A percentile compares a stretch with the other conserved stretches of the same genome.
These are phyloP conservation scores for Balanococcus diminutus DNA, from an alignment of 2,888 invertebrate species.

Conservation along the genomic window DNA sequence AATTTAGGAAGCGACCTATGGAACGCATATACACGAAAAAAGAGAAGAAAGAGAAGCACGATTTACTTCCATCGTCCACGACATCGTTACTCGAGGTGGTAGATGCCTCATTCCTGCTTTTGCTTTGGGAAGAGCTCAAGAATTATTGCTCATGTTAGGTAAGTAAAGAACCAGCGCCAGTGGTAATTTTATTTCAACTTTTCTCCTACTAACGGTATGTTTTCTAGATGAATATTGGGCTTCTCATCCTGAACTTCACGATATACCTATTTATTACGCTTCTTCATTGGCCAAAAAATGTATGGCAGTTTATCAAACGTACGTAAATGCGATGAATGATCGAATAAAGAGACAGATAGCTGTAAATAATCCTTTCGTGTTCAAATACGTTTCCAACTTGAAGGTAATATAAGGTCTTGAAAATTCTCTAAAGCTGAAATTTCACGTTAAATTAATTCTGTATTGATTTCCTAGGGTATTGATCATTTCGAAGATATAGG, in stretches of 20 bases:
- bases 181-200: not conserved
- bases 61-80: conserved; percentile 90
- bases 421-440: not conserved
- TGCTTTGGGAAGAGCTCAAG: conserved; percentile 96
- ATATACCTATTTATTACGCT: conserved; percentile 99
- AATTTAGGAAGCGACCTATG: conserved; percentile 92
- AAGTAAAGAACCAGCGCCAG: conserved; percentile 54
- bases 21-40: conserved; percentile 98
- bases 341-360: conserved; percentile 94
- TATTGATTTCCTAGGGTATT: conserved; percentile 73
- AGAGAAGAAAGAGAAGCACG: conserved; percentile 94
- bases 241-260: conserved; percentile 94
- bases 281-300: conserved; percentile 99
- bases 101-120: conserved; percentile 98
- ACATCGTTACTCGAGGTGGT: conserved; percentile 96
- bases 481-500: conserved; percentile 99
- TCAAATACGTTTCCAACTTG: conserved; percentile 93
- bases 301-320: conserved; percentile 99
- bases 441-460: no score
- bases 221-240: conserved; percentile 94
- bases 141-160: conserved; percentile 86
- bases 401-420: conserved; percentile 66
- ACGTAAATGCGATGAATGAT: conserved; percentile 99
- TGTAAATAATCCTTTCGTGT: conserved; percentile 97
- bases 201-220: not conserved